These are phyloP conservation scores for Porites cylindrica DNA, from an alignment of 92 coral and sea anemone genomes.

Conservation along the genomic window DNA sequence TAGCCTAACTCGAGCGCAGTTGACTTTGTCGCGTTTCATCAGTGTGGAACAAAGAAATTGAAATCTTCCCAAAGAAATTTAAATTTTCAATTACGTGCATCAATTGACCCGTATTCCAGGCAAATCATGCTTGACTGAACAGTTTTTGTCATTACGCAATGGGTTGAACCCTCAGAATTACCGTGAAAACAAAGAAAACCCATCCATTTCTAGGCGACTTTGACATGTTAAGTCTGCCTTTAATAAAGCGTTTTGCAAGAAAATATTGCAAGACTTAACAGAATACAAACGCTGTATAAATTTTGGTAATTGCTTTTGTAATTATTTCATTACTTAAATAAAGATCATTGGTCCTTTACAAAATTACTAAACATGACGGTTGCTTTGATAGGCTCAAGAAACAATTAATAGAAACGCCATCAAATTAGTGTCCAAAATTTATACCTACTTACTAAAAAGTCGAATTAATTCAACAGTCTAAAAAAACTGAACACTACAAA, in stretches of 20 bases:
- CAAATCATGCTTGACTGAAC: neutral
- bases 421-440: neutral
- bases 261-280: neutral
- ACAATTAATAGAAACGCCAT: neutral
- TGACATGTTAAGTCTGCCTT: neutral
- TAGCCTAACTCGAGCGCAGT: neutral
- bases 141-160: neutral
- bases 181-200: neutral
- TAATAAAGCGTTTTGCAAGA: neutral
- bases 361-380: constrained; percentile 3
- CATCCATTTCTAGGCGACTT: neutral
- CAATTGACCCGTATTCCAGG: neutral
- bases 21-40: neutral
- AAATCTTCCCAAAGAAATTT: neutral
- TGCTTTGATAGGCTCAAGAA: neutral
- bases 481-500: neutral
- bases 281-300: neutral
- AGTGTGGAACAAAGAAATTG: neutral
- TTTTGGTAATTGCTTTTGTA: neutral
- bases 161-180: neutral
- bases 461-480: neutral
- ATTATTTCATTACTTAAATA: neutral
- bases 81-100: constrained; percentile 19
- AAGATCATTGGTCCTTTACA: neutral
- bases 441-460: neutral